Base-by-base conservation (phyloP, 1,140 invertebrate species). In the Amyelois transitella region DNA sequence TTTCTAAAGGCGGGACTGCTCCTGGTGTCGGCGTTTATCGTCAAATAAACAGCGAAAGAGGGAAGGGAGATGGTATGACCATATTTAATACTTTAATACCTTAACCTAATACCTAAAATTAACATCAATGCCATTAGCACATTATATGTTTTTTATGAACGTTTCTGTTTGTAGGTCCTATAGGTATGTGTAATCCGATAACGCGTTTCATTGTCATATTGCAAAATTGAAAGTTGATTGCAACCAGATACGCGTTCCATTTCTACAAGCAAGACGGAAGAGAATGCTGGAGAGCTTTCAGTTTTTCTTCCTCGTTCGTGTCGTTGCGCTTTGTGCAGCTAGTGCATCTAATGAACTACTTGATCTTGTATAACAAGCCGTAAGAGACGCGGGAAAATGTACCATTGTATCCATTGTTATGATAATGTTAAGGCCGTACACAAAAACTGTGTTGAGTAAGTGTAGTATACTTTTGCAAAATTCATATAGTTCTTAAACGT, bases 391-490 rank as follows among this genome's bases (percentile, higher is more conserved):
- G 81, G 77, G 80, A 86, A 79, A 65, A 18, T 43, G 56, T 55
- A 62, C 77, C 45, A 77, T 84, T 79, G 79, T 77, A 43, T 69
- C 70, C 61, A 80, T 79, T 86, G 77, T 85, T 74, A 45, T 60
- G 62, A 71, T 81, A 81, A 81, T 85, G 80, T 78, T 86, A 83
- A 85, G 81, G 84, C 73, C 77, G 71, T 68, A 62, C 38, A 64
- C 56, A 72, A 72, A 72, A 66, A 60, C 18, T 43, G n/a, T n/a
- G 24, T 56, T 58, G 44, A 65, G 43, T 62, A 62, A 66, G 59
- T 32, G 44, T 49, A 48, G 17, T 43, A 59, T 21, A n/a, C n/a
- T n/a, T n/a, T n/a, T n/a, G n/a, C n/a, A n/a, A n/a, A n/a, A n/a
- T n/a, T n/a, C n/a, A n/a, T n/a, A n/a, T n/a, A n/a, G n/a, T n/a